Evolutionary conservation across 2,797 vertebrate species (phyloP).

Genomic region (Rhadinocentrus ornatus): DNA sequence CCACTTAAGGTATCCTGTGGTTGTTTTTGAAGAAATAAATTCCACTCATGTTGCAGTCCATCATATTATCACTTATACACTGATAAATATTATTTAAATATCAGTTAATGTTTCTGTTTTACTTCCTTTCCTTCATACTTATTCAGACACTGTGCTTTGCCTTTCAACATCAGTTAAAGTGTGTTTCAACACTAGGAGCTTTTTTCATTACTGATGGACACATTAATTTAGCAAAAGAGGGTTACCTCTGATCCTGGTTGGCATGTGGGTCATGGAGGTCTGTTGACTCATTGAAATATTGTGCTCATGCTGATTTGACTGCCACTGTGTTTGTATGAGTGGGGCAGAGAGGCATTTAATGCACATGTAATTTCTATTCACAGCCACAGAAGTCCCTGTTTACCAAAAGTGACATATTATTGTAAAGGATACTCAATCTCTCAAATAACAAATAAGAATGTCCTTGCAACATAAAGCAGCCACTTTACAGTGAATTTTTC

Average conservation of each 20-base stretch:
- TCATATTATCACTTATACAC: neutral
- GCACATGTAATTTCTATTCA: neutral
- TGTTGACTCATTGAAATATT: slow-evolving; percentile 5
- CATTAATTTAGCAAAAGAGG: neutral
- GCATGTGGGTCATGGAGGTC: neutral
- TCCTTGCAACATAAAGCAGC: slow-evolving; percentile 23
- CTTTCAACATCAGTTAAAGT: neutral
- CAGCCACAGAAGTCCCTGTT: neutral
- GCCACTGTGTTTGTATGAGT: slow-evolving; percentile 3
- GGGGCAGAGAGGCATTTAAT: neutral
- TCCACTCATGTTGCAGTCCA: slow-evolving; percentile 1
- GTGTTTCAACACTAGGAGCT: neutral
- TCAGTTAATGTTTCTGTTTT: neutral
- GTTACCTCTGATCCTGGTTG: neutral
- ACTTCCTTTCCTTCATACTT: neutral
- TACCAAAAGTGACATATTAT: neutral
- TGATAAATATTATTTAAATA: slow-evolving; percentile 2
- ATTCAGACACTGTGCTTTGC: neutral
- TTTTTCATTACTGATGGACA: neutral
- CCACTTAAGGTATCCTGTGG: slow-evolving; percentile 82
- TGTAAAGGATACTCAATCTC: neutral
- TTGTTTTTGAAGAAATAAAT: slow-evolving; percentile 71
- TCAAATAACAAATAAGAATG: slow-evolving; percentile 1
- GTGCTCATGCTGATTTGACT: neutral
- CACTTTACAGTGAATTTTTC: slow-evolving; percentile 28